Percentiles rank a stretch among this genome's conserved stretches.
Evolutionary conservation across 2,888 invertebrate species (phyloP).

Genomic region (Masnerella sp.): DNA sequence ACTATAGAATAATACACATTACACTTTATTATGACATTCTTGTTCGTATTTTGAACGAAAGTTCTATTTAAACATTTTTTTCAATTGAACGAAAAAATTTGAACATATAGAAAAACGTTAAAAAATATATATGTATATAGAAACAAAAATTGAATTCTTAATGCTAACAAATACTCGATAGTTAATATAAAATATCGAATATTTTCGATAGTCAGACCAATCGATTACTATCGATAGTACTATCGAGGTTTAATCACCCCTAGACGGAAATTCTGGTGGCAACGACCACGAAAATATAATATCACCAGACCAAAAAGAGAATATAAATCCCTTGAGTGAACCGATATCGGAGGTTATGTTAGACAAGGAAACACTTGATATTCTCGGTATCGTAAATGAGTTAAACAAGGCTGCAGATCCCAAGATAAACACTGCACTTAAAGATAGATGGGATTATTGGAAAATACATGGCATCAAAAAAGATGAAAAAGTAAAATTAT

Average conservation of each 20-base stretch:
- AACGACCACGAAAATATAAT: too few relatives aligned
- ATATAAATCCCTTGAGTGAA: neutral
- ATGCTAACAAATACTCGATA: too few relatives aligned
- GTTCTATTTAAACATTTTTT: too few relatives aligned
- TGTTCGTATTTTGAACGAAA: too few relatives aligned
- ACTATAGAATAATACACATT: too few relatives aligned
- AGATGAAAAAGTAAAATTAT: neutral
- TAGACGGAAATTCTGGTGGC: too few relatives aligned
- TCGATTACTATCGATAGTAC: too few relatives aligned
- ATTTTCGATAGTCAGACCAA: neutral
- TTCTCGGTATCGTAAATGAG: neutral
- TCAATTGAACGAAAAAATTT: neutral
- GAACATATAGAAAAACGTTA: neutral
- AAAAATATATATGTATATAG: too few relatives aligned
- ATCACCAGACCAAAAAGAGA: neutral
- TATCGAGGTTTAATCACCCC: conserved; percentile 1
- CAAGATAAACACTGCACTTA: neutral
- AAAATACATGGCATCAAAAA: neutral
- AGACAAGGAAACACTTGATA: neutral
- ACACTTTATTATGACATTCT: too few relatives aligned
- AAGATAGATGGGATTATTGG: neutral
- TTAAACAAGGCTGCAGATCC: neutral
- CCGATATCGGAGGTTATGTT: conserved; percentile 1
- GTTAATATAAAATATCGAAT: neutral
- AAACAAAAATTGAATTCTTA: too few relatives aligned